Percentiles rank a stretch among this genome's conserved stretches.
These are phyloP conservation scores for Urocolius indicus DNA, from an alignment of 2,113 vertebrate genomes.

Conservation along the genomic window DNA sequence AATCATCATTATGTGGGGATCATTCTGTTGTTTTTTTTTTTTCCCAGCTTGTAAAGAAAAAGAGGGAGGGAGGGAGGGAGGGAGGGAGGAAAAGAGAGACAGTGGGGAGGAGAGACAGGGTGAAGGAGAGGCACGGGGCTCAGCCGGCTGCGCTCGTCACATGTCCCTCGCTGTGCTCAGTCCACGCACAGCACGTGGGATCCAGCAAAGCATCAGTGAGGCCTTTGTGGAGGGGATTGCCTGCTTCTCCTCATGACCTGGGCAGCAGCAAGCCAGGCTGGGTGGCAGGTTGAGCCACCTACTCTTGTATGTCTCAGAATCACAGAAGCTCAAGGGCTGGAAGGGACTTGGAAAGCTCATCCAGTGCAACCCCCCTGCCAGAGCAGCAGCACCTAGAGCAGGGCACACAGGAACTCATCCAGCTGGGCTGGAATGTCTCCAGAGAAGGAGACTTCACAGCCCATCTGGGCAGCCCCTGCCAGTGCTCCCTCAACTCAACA, in stretches of 20 bases:
- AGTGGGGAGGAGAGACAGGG: background rate
- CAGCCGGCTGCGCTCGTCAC: background rate
- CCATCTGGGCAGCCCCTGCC: too few relatives aligned
- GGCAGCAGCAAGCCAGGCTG: background rate
- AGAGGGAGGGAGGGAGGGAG: background rate
- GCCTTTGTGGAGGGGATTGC: background rate
- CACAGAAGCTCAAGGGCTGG: too few relatives aligned
- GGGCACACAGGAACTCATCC: too few relatives aligned
- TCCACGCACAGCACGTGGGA: background rate
- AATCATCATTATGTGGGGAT: background rate
- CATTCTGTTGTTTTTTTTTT: background rate
- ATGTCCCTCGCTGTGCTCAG: accelerated
- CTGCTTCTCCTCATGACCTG: background rate
- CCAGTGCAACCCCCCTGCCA: too few relatives aligned
- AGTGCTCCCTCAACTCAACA: too few relatives aligned
- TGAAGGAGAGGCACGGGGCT: background rate
- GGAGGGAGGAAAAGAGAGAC: background rate
- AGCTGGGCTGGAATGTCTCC: too few relatives aligned
- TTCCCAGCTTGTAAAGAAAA: background rate
- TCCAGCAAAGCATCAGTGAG: accelerated
- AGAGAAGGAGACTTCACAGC: too few relatives aligned
- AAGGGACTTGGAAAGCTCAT: too few relatives aligned
- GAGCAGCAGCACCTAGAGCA: too few relatives aligned
- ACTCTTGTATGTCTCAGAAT: background rate
- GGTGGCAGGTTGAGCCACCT: background rate